Base-by-base conservation (phyloP, 2,797 vertebrate genomes). In the Eupleurogrammus muticus region DNA sequence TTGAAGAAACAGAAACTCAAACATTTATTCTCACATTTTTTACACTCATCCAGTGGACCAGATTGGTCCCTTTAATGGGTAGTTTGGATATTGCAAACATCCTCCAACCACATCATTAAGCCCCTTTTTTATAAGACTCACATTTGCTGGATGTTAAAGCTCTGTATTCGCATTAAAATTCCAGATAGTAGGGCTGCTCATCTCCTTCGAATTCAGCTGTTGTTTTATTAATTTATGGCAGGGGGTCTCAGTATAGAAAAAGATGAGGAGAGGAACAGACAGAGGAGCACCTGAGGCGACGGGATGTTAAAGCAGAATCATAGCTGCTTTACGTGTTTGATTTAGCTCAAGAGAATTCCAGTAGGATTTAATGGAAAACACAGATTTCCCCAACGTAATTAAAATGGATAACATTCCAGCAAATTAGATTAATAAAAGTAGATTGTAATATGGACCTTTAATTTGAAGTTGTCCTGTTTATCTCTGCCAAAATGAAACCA, bases 241-340 rank as follows among this genome's bases (percentile, higher is more conserved):
- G 2, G 19, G 46, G n/a, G 17, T 47, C 9, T 9, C n/a, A 20
- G 46, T 7, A 4, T 20, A 53, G 9, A 54, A 36, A 0, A 6
- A 54, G 12, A 34, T n/a, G 24, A 32, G 3, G 59, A 54, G 28
- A 54, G 34, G 4, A 52, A 13, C 13, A 35, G 34, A 47, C 7
- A 75, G 23, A 16, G 13, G 5, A 48, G 20, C 38, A 48, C 2
- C 19, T 47, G 44, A 77, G 54, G 13, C 32, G 36, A 57, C 24
- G 11, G 23, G 11, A 47, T 59, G 36, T 55, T 19, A 34, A 0
- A 42, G 23, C 11, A 49, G 36, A 0, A 20, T 70, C 40, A 56
- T 17, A 19, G 4, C 28, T 69, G 10, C 44, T 21, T 50, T 19
- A 9, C 2, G 8, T 23, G 13, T 44, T 57, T 54, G 6, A 44